Base-by-base conservation (phyloP, 2,113 vertebrate genomes). In the Alectura lathami region DNA sequence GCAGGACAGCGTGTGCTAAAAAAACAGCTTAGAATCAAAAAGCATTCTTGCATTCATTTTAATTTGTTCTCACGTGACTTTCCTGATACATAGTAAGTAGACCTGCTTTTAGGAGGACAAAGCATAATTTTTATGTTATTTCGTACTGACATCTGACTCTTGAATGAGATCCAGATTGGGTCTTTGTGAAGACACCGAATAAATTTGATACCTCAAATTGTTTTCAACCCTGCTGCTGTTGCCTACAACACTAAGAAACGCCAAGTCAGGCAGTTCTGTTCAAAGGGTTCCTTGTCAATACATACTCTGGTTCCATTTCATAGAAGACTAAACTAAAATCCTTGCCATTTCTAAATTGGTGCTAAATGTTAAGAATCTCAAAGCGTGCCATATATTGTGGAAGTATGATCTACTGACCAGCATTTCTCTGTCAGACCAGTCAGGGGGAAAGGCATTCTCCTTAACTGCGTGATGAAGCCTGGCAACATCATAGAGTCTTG, bases 401-500 rank as follows among this genome's bases (percentile, higher is more conserved):
- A 51, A 45, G 8, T 57, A 18, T n/a, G 32, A 21, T 42, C 29
- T 62, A 95, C 98, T 98, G 53, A 99, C 99, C 98, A 97, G 76
- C 91, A 96, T 97, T 18, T 98, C 84, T 1, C 51, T n/a, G 50
- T 98, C 94, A 40, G 97, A 96, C 96, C 97, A 96, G 16, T 98
- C 94, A 6, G 77, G 17, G 16, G 98, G 97, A 66, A 96, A 95
- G 62, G 82, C 10, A 17, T 85, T 67, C 51, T 97, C 97, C 51
- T 97, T 97, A 85, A 98, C 96, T 2, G 38, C 32, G 51, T 98
- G 97, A 83, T 97, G 97, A 74, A 99, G 97, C 59, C 89, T 96
- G 80, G 97, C 98, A 64, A 99, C 94, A 78, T 99, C 97, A 54
- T 96, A 97, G 69, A 99, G 98, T 83, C 93, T 97, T 74, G 98